phyloP scores from a whole-genome alignment of 2,797 vertebrate genomes.

The Sebastolobus alascanus region DNA sequence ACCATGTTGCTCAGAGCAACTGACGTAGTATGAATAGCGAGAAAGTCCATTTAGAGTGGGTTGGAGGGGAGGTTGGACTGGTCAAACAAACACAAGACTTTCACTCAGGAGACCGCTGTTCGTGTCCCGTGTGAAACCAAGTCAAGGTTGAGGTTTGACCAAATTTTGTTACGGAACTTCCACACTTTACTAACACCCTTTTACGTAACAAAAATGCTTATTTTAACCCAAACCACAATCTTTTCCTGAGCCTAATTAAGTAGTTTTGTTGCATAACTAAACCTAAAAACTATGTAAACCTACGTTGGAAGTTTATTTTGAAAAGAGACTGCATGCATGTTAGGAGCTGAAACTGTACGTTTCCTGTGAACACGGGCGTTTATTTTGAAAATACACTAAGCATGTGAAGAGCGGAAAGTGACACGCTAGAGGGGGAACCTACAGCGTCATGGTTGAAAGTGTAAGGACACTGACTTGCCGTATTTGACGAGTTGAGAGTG shows the following conservation, averaged over 20 bases:
- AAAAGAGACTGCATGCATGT: not conserved
- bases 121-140: not conserved
- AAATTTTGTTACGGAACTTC: accelerated
- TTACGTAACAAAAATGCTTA: too few species aligned
- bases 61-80: not conserved
- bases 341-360: too few species aligned
- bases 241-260: not conserved
- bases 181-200: not conserved
- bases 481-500: not conserved
- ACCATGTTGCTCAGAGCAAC: not conserved
- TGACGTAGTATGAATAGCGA: not conserved
- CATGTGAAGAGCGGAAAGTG: not conserved
- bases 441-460: too few species aligned
- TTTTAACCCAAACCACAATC: not conserved
- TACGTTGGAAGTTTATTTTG: not conserved
- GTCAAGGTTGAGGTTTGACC: not conserved
- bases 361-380: too few species aligned
- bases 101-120: not conserved
- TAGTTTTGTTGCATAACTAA: not conserved
- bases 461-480: too few species aligned
- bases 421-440: not conserved
- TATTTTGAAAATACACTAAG: too few species aligned
- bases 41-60: not conserved
- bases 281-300: not conserved
- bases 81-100: not conserved